Evolutionary conservation across 2,113 vertebrate genomes (phyloP).

Genomic region (Notechis scutatus): DNA sequence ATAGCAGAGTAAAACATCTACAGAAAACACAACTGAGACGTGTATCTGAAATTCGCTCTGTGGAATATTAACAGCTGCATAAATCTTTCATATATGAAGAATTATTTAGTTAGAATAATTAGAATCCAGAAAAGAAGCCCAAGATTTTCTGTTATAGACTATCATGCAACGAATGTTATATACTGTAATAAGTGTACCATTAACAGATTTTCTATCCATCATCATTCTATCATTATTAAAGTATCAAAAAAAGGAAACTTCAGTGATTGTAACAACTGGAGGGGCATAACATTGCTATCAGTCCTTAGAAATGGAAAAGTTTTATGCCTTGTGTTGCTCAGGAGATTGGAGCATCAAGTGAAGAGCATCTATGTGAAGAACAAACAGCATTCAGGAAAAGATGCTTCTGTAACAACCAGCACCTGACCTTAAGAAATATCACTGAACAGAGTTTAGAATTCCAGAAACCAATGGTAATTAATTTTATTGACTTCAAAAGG

Average conservation of each 20-base stretch:
- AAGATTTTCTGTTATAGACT: neutral
- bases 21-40: neutral
- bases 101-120: neutral
- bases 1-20: neutral
- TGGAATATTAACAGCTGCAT: neutral
- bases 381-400: neutral
- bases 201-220: neutral
- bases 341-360: neutral
- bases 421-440: neutral
- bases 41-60: neutral
- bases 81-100: neutral
- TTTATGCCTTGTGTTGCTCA: neutral
- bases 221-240: neutral
- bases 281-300: neutral
- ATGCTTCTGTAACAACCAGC: neutral
- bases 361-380: neutral
- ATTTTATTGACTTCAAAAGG: neutral
- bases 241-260: neutral
- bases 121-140: neutral
- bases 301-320: neutral
- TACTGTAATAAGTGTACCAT: neutral
- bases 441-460: neutral
- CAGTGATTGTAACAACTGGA: neutral
- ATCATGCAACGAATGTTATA: neutral
- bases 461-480: neutral